These are phyloP conservation scores for Xestia c-nigrum DNA, from an alignment of 2,888 invertebrate genomes.

Conservation along the genomic window DNA sequence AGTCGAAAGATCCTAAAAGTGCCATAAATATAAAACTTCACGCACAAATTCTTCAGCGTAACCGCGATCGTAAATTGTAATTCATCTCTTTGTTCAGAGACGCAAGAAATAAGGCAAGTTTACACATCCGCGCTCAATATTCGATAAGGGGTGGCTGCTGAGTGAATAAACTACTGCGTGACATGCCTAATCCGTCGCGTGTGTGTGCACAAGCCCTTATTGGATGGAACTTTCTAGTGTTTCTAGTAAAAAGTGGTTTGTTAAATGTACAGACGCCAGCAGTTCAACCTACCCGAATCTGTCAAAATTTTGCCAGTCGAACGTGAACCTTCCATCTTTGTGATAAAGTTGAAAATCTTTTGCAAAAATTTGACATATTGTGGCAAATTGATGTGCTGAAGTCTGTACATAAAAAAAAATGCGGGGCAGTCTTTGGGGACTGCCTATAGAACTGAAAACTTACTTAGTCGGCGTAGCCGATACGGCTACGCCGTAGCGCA, in stretches of 20 bases:
- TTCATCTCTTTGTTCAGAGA: conserved; percentile 52
- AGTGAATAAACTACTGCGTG: conserved; percentile 66
- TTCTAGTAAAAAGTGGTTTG: conserved; percentile 35
- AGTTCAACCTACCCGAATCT: too few species aligned
- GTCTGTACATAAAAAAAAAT: too few species aligned
- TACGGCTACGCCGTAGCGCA: too few species aligned
- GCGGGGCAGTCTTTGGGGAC: too few species aligned
- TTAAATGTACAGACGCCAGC: too few species aligned
- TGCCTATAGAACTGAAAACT: too few species aligned
- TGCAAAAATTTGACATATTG: too few species aligned
- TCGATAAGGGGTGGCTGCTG: conserved; percentile 64
- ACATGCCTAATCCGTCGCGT: conserved; percentile 65
- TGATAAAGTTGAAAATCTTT: too few species aligned
- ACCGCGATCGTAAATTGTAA: conserved; percentile 45
- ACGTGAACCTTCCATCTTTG: too few species aligned
- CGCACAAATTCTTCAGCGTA: not conserved
- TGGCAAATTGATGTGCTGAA: too few species aligned
- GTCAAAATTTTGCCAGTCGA: too few species aligned
- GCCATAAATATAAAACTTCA: conserved; percentile 4
- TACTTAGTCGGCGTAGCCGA: too few species aligned
- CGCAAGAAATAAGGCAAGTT: conserved; percentile 59
- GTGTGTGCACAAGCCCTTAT: conserved; percentile 52
- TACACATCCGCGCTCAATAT: conserved; percentile 66
- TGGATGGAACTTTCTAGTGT: conserved; percentile 50
- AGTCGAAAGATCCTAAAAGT: not conserved